Conservation (phyloP, 2,888 invertebrate species). For the Magallana nippona region DNA sequence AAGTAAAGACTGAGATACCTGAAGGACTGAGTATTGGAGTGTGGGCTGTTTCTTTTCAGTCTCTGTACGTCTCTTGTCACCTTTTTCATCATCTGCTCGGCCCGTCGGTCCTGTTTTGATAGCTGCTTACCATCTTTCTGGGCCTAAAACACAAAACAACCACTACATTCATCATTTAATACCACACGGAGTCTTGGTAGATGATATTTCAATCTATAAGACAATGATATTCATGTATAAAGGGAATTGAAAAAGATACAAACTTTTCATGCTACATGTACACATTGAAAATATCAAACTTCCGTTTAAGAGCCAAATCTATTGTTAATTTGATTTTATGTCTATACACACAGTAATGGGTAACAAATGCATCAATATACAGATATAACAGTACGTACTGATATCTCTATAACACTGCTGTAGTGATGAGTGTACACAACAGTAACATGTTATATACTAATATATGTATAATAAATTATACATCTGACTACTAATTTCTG, state of each 20-base stretch:
- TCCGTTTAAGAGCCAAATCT: background rate
- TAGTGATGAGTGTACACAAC: too few relatives aligned
- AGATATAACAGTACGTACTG: too few relatives aligned
- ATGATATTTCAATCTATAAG: background rate
- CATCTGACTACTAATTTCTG: background rate
- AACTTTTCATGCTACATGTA: background rate
- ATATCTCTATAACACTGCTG: too few relatives aligned
- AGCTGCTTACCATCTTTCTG: constrained; percentile 50
- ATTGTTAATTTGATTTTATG: background rate
- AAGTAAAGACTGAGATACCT: constrained; percentile 83
- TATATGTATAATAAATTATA: too few relatives aligned
- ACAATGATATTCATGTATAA: too few relatives aligned
- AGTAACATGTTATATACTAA: too few relatives aligned
- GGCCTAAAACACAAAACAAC: constrained; percentile 52
- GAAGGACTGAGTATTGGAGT: constrained; percentile 94
- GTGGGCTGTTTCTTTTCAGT: constrained; percentile 91
- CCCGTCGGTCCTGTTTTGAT: constrained; percentile 84
- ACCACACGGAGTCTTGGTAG: background rate
- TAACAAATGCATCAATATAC: too few relatives aligned
- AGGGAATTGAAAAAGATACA: background rate
- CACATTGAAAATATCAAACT: background rate
- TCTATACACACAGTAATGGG: too few relatives aligned
- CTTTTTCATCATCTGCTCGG: constrained; percentile 90
- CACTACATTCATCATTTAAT: constrained; percentile 39
- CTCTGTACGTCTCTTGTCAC: constrained; percentile 95